Percentiles rank a stretch among this genome's conserved stretches.
These are phyloP conservation scores for Venustaconcha ellipsiformis DNA, from an alignment of 1,140 invertebrate genomes.

Conservation along the genomic window DNA sequence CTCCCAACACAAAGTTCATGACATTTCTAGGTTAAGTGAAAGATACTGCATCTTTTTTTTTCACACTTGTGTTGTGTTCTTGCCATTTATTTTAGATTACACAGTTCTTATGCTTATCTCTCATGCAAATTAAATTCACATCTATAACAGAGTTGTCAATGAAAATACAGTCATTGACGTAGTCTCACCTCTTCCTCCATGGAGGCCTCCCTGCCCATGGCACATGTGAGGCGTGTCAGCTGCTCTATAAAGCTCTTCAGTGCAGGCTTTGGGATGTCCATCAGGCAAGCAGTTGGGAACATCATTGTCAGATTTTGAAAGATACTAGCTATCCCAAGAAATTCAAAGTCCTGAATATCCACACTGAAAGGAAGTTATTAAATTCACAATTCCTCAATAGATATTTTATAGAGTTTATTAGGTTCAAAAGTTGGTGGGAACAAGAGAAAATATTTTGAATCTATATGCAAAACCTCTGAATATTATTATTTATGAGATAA, in stretches of 20 bases:
- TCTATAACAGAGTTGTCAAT: background rate
- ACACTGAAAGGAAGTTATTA: conserved; percentile 40
- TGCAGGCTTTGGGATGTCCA: conserved; percentile 67
- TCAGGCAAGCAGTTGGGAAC: conserved; percentile 71
- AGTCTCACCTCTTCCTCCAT: conserved; percentile 80
- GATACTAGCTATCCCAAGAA: conserved; percentile 69
- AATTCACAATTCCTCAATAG: no score
- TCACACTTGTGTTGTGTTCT: background rate
- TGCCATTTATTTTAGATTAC: background rate
- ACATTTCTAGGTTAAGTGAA: no score
- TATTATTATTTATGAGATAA: no score
- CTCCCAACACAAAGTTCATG: no score
- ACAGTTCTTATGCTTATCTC: background rate
- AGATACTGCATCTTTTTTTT: background rate
- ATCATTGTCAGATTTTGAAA: conserved; percentile 73
- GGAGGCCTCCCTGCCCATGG: conserved; percentile 79
- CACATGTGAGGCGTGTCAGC: conserved; percentile 80
- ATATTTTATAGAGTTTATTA: no score
- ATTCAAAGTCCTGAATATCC: conserved; percentile 68
- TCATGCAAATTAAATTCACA: background rate
- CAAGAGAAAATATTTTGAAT: no score
- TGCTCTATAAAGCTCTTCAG: conserved; percentile 74
- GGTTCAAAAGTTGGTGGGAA: no score
- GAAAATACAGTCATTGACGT: background rate
- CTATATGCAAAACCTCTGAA: no score